Evolutionary conservation across 92 coral and sea anemone genomes (phyloP), one percentile per base, ranked within the genome.

Genomic region (Palythoa grandiflora): DNA sequence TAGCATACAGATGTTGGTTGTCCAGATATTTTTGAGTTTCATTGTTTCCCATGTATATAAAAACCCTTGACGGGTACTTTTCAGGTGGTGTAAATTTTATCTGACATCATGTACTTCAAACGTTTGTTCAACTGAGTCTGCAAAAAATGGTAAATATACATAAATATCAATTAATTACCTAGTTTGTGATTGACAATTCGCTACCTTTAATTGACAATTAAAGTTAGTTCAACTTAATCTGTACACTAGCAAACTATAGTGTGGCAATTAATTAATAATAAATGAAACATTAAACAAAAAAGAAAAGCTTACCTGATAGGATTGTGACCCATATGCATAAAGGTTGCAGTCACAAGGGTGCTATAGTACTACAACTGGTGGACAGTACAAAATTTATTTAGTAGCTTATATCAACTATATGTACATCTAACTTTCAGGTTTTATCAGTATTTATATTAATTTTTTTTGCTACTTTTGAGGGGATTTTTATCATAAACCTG

Each of bases 371-470:
- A 39, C 39, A 1, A 65, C 60, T 54, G 60, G 66, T 11, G 21
- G 38, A 68, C 39, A 68, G 73, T 20, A 20, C 4, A 9, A 68
- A 4, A n/a, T n/a, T n/a, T n/a, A n/a, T n/a, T n/a, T n/a, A n/a
- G n/a, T n/a, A n/a, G n/a, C n/a, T n/a, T n/a, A n/a, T n/a, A n/a
- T n/a, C n/a, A n/a, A n/a, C n/a, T n/a, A n/a, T n/a, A n/a, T n/a
- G 77, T 72, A 72, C 77, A 38, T 0, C 77, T 72, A 72, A 72
- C 52, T 72, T 72, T 38, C 77, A 38, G 14, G 39, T 21, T 68
- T 68, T 68, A 7, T 2, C 28, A 37, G 19, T 72, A 38, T 70
- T 70, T 70, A 63, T 5, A 63, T 70, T n/a, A n/a, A n/a, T n/a
- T n/a, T n/a, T n/a, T n/a, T n/a, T n/a, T n/a, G n/a, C n/a, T n/a